Conservation (phyloP, 2,888 invertebrate genomes). For the Bugulina stolonifera region DNA sequence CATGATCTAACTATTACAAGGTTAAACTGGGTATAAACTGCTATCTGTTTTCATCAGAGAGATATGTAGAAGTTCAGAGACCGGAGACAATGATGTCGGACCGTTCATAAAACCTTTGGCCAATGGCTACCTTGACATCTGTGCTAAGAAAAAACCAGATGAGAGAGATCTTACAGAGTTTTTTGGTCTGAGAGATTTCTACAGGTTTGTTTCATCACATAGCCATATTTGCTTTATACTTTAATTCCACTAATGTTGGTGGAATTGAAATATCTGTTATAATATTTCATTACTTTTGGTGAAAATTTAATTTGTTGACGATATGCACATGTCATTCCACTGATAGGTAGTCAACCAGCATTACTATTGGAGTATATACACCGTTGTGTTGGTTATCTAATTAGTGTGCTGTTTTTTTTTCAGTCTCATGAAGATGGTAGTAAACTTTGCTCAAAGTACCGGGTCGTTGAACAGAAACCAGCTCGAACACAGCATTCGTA, state of each 20-base stretch:
- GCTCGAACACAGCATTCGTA: constrained; percentile 36
- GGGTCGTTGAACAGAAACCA: constrained; percentile 34
- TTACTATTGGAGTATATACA: no score
- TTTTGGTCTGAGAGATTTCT: constrained; percentile 31
- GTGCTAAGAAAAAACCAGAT: background rate
- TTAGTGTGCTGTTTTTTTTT: no score
- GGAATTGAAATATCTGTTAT: no score
- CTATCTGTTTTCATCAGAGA: no score
- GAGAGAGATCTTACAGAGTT: constrained; percentile 28
- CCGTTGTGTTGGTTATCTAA: no score
- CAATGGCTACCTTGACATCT: constrained; percentile 22
- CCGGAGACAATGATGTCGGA: background rate
- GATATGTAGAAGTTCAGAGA: constrained; percentile 2
- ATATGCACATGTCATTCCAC: no score
- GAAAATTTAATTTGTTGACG: no score
- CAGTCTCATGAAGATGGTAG: constrained; percentile 41
- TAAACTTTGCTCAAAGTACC: constrained; percentile 34
- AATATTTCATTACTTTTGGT: no score
- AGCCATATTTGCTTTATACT: no score
- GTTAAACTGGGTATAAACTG: no score
- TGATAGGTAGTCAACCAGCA: no score
- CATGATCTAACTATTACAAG: no score
- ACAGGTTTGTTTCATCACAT: constrained; percentile 26
- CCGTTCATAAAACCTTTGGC: constrained; percentile 1
- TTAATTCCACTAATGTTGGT: background rate